phyloP scores from a whole-genome alignment of 2,797 vertebrate genomes.

The Momotus momota region DNA sequence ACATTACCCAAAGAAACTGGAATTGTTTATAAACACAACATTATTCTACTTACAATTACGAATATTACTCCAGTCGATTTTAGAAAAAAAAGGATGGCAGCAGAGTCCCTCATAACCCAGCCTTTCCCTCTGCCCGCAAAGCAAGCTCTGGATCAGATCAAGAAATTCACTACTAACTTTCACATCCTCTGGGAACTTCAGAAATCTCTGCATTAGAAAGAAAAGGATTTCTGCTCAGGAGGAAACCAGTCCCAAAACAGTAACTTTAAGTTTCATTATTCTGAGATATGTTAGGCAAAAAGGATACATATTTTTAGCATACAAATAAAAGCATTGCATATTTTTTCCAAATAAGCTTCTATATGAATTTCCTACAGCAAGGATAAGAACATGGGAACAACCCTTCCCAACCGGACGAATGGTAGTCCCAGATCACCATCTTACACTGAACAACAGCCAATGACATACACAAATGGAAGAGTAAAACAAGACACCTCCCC shows the following conservation, averaged over 20 bases:
- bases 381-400: background rate
- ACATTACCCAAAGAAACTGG: background rate
- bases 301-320: slow-evolving; percentile 11
- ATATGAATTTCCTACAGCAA: background rate
- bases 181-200: slow-evolving; percentile 91
- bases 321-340: background rate
- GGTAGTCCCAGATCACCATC: background rate
- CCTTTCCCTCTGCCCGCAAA: slow-evolving; percentile 89
- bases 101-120: slow-evolving; percentile 90
- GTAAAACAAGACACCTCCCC: background rate
- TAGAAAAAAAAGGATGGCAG: slow-evolving; percentile 93
- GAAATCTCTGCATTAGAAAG: slow-evolving; percentile 82
- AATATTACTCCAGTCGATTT: slow-evolving; percentile 89
- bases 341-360: background rate
- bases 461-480: background rate
- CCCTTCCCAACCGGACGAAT: background rate
- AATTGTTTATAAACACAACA: background rate
- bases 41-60: slow-evolving; percentile 86
- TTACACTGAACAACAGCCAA: background rate
- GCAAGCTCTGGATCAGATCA: slow-evolving; percentile 91
- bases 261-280: background rate
- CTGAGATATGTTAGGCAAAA: slow-evolving; percentile 1
- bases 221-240: slow-evolving; percentile 27
- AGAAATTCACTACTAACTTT: slow-evolving; percentile 86
- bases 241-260: background rate